Evolutionary conservation across 1,140 invertebrate genomes (phyloP), one percentile per base, ranked within the genome.

Genomic region (Littorina saxatilis): DNA sequence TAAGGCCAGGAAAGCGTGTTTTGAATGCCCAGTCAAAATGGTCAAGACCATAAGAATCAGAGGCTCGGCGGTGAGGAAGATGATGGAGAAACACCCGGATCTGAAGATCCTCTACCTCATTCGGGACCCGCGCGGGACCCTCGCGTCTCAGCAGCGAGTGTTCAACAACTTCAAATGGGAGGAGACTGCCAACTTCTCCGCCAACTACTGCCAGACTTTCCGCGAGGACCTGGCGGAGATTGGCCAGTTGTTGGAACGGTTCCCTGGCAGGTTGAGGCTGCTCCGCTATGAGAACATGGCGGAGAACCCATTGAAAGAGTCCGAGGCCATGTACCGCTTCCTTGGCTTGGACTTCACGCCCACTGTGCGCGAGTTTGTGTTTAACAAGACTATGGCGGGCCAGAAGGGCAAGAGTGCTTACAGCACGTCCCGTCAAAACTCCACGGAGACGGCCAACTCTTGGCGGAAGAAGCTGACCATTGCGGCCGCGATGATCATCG

Each of bases 271-370:
- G 1, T 68, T 82, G 23, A 80, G 66, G 32, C 47, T 74, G 17
- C 63, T 84, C 50, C 55, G 77, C 2, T 86, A 86, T 58, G 85
- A 86, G 63, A 82, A 78, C 47, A 15, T 86, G 35, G 83, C 83
- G 0, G 75, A 80, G 32, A 73, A 74, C 29, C 85, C 85, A 15
- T 29, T 82, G 5, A n/a, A 80, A 20, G 47, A 80, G 17, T 63
- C 85, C 9, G 63, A 82, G n/a, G 61, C 40, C 11, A 15, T 86
- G 47, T 86, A 86, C 63, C 47, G 74, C 0, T 86, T 82, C 73
- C 20, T 81, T 32, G 66, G 68, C 1, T 52, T 84, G n/a, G 39
- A 58, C 1, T 81, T 75, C 39, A 81, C 81, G 13, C 1, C 29
- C 3, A 37, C 66, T 17, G 72, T 81, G 5, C 52, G 68, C 32